phyloP scores from a whole-genome alignment of 2,797 vertebrate genomes.

The Toxotes lorentzi region DNA sequence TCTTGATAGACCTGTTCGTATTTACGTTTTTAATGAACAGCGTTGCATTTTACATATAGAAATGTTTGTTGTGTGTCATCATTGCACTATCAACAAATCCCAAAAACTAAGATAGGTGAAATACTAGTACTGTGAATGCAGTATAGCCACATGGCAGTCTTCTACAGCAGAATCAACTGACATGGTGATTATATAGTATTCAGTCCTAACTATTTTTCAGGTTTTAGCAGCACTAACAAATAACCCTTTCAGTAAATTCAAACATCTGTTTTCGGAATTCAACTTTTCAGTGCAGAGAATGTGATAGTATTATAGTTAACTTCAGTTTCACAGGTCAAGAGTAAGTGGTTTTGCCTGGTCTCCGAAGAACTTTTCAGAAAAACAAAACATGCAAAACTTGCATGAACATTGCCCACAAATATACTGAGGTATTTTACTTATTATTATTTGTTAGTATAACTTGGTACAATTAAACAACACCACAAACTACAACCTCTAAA shows the following conservation, averaged over 20 bases:
- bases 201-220: constrained; percentile 12
- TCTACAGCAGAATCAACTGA: constrained; percentile 35
- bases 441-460: neutral
- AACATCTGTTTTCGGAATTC: neutral
- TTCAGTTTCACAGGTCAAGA: constrained; percentile 11
- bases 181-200: constrained; percentile 58
- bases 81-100: neutral
- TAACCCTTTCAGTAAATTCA: neutral
- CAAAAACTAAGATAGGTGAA: neutral
- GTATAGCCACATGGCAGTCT: constrained; percentile 40
- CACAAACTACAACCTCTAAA: constrained; percentile 10
- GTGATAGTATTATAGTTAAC: neutral
- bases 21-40: neutral
- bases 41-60: neutral
- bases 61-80: neutral
- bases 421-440: neutral
- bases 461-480: neutral
- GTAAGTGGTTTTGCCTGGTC: constrained; percentile 10
- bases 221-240: constrained; percentile 4
- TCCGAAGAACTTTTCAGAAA: neutral
- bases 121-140: neutral
- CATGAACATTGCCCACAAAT: neutral
- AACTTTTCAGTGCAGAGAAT: neutral
- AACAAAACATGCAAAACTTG: neutral
- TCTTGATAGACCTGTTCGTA: constrained; percentile 12